phyloP scores from a whole-genome alignment of 2,797 vertebrate genomes.

The Petrocephalus sullivani region DNA sequence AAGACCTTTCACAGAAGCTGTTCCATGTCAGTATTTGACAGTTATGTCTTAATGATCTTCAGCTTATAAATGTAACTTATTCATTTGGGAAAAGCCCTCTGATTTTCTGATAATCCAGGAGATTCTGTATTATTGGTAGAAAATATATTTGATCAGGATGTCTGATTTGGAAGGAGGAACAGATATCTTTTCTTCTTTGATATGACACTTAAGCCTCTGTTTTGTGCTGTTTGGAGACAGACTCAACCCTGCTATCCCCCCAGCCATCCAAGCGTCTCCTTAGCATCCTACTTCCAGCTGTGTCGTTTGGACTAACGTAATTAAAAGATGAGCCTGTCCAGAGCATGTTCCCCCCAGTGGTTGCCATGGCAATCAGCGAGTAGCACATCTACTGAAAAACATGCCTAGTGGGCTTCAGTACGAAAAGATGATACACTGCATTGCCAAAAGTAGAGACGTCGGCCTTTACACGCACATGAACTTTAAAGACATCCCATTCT shows the following conservation, averaged over 20 bases:
- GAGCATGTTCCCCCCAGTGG: constrained; percentile 39
- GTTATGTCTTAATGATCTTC: background rate
- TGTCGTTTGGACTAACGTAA: constrained; percentile 16
- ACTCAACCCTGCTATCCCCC: background rate
- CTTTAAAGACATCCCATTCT: no score
- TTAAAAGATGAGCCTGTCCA: constrained; percentile 55
- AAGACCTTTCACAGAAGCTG: background rate
- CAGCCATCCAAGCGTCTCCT: constrained; percentile 31
- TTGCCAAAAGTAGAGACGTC: no score
- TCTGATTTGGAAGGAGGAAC: background rate
- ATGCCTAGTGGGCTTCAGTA: constrained; percentile 14
- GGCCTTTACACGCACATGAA: no score
- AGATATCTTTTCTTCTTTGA: background rate
- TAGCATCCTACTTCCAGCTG: constrained; percentile 53
- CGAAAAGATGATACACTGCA: background rate
- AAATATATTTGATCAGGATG: background rate
- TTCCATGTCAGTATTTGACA: background rate
- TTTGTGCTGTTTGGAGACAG: background rate
- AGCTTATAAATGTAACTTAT: background rate
- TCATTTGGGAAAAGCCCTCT: background rate
- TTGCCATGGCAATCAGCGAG: constrained; percentile 59
- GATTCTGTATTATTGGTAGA: background rate
- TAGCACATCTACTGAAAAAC: constrained; percentile 40
- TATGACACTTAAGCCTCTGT: background rate
- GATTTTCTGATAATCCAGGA: background rate